Percentiles rank a stretch among this genome's conserved stretches.
Evolutionary conservation across 2,797 vertebrate species (phyloP).

Genomic region (Rhynchonycteris naso): DNA sequence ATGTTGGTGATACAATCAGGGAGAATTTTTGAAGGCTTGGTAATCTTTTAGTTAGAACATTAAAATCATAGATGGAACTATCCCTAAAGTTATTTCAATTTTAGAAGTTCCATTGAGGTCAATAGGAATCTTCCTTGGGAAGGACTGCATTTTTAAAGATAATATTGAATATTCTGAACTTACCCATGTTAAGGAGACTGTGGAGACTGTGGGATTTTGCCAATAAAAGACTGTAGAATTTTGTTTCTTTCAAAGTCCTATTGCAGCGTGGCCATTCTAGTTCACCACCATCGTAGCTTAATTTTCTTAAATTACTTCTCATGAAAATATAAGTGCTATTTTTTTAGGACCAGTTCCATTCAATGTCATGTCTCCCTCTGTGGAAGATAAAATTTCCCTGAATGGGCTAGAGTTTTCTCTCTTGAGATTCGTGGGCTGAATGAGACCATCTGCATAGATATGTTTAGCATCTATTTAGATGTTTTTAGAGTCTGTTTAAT

Average conservation of each 20-base stretch:
- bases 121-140: slow-evolving; percentile 39
- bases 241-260: slow-evolving; percentile 41
- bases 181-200: neutral
- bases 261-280: neutral
- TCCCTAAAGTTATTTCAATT: slow-evolving; percentile 7
- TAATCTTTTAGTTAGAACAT: neutral
- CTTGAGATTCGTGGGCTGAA: slow-evolving; percentile 75
- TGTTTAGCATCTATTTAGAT: slow-evolving; percentile 78
- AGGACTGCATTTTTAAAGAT: slow-evolving; percentile 29
- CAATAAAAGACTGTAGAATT: slow-evolving; percentile 16
- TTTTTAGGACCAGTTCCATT: slow-evolving; percentile 38
- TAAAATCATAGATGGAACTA: neutral
- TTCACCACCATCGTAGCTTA: neutral
- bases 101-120: slow-evolving; percentile 26
- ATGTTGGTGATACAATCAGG: neutral
- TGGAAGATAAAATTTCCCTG: slow-evolving; percentile 66
- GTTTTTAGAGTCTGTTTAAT: slow-evolving; percentile 81
- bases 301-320: slow-evolving; percentile 43
- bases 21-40: neutral
- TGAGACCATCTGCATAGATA: slow-evolving; percentile 81
- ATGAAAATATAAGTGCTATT: neutral
- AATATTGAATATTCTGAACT: neutral
- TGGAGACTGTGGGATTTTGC: slow-evolving; percentile 19
- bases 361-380: slow-evolving; percentile 65
- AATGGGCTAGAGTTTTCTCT: slow-evolving; percentile 70